These are phyloP conservation scores for Archips crataeganus DNA, from an alignment of 2,888 invertebrate species.

Conservation along the genomic window DNA sequence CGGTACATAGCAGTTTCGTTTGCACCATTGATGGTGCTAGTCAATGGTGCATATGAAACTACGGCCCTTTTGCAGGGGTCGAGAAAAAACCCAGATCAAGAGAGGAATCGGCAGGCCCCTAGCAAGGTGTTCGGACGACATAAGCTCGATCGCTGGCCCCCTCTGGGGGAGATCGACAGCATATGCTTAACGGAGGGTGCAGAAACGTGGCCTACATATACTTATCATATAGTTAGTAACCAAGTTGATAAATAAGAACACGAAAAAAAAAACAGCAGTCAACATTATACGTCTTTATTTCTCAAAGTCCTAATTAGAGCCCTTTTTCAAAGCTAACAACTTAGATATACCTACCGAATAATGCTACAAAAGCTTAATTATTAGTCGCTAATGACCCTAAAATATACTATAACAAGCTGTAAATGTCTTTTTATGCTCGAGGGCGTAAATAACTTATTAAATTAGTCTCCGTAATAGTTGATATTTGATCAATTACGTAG, in stretches of 20 bases:
- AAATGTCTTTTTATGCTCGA: not conserved
- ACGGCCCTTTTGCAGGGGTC: too few species aligned
- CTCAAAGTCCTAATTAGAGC: slow-evolving; percentile 33
- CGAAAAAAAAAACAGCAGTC: slow-evolving; percentile 50
- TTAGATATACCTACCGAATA: not conserved
- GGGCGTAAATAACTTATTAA: not conserved
- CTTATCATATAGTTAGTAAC: too few species aligned
- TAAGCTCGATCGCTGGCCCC: too few species aligned
- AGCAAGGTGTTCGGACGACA: too few species aligned
- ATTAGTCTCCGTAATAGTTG: not conserved
- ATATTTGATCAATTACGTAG: not conserved
- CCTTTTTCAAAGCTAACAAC: slow-evolving; percentile 48
- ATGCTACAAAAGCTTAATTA: slow-evolving; percentile 10
- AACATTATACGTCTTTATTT: slow-evolving; percentile 62
- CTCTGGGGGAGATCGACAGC: too few species aligned
- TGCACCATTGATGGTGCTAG: too few species aligned
- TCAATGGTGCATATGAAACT: too few species aligned
- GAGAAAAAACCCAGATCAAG: too few species aligned
- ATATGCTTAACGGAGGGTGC: too few species aligned
- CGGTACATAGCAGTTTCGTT: too few species aligned
- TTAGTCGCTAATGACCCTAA: not conserved
- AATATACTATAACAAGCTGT: not conserved
- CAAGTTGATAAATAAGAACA: not conserved
- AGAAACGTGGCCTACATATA: too few species aligned
- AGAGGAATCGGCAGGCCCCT: too few species aligned